Percentiles rank a stretch among this genome's conserved stretches.
Evolutionary conservation across 2,797 vertebrate genomes (phyloP).

Genomic region (Allobates femoralis): DNA sequence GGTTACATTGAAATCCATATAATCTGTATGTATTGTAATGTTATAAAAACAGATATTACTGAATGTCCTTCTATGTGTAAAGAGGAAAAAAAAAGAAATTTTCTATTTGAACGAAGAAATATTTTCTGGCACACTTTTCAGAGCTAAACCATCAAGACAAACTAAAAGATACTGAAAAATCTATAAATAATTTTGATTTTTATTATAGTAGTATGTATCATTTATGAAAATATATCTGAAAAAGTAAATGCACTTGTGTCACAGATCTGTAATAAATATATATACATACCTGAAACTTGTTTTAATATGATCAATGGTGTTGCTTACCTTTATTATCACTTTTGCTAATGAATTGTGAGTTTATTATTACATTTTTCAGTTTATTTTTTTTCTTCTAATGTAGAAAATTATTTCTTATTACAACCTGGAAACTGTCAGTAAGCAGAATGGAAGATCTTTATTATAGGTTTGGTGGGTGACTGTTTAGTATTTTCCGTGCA

Average conservation of each 20-base stretch:
- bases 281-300: background rate
- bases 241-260: slow-evolving; percentile 55
- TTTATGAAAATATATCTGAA: slow-evolving; percentile 54
- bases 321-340: background rate
- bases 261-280: slow-evolving; percentile 60
- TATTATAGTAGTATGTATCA: slow-evolving; percentile 57
- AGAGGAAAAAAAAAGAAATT: slow-evolving; percentile 11
- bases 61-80: slow-evolving; percentile 39
- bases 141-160: slow-evolving; percentile 6
- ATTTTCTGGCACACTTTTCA: slow-evolving; percentile 47
- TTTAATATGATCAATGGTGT: background rate
- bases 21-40: slow-evolving; percentile 48
- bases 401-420: background rate
- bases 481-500: background rate
- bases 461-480: background rate
- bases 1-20: slow-evolving; percentile 27
- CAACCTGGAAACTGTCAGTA: background rate
- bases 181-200: slow-evolving; percentile 22
- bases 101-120: slow-evolving; percentile 29
- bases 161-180: slow-evolving; percentile 12
- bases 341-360: background rate
- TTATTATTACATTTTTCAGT: background rate
- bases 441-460: background rate
- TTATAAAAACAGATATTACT: slow-evolving; percentile 33
- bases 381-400: background rate